Evolutionary conservation across 2,113 vertebrate genomes (phyloP), one percentile per base, ranked within the genome.

Genomic region (Malurus cyaneus): DNA sequence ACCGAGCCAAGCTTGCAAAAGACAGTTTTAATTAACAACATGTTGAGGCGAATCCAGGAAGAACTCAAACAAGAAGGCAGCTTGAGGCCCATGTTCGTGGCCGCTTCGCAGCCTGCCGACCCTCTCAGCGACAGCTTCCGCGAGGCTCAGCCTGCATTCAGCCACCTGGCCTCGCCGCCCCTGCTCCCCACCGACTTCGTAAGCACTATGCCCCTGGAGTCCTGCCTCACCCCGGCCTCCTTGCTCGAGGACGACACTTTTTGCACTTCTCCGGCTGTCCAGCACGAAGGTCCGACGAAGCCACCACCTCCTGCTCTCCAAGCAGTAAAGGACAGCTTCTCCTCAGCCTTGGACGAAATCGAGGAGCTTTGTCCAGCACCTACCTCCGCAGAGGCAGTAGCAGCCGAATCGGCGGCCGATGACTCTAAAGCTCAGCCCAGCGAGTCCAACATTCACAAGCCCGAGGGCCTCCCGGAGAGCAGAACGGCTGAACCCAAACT

Each of bases 1-100:
- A 98, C 98, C 1, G 99, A 99, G 98, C 99, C 99, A 39, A 99
- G 99, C 96, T 97, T 99, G 97, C 99, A 99, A 96, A 99, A 99
- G 94, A 99, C 99, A 11, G 99, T 99, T 96, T 97, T 99, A 95
- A 99, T 99, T 95, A 99, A 99, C 98, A 99, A 99, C 98, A 99
- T 99, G 99, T 87, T 99, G 97, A 98, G 99, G 26, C 98, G 99
- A 85, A 99, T 99, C 98, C 99, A 99, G 97, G 99, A 99, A 25
- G 99, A 99, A 82, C 98, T 99, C 62, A 99, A 99, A 92, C 99
- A 98, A 96, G 99, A 99, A 94, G 99, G 99, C 91, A 98, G 98
- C 88, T 97, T 99, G 94, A 97, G 99, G 95, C 99, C 99, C 2
- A 89, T 98, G 76, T 98, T 99, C 13, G 91, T 99, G 79, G 97